Base-by-base conservation (phyloP, 2,888 invertebrate species). In the Habrosyne pyritoides region DNA sequence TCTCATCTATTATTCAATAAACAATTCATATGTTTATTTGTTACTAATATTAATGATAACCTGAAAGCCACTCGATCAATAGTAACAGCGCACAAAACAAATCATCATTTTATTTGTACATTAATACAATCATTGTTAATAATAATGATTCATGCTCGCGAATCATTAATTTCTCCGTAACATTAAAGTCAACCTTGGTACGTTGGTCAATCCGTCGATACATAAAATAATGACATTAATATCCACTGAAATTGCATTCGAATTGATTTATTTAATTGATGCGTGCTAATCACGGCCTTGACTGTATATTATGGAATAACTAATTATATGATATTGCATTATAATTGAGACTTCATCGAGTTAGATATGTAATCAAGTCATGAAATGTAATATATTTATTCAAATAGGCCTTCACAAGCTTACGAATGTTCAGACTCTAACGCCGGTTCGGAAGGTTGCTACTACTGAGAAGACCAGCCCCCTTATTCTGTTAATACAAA, bases 141-240 rank as follows among this genome's bases (percentile, higher is more conserved):
- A 71, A 69, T 71, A 66, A 66, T 69, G 64, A 61, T 62, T 60
- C 61, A 69, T 67, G 59, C 62, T 66, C 60, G 68, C 57, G 67
- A 64, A 65, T 75, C 73, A 75, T 81, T 79, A 76, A 75, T 75
- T 71, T 63, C 53, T 54, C 60, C 53, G 55, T 65, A 73, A 67
- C 70, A 71, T 74, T 61, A 56, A 46, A 12, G 51, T 10, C 47
- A 56, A 54, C 67, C 67, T 67, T 67, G 65, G 61, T 62, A 56
- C 28, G 56, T 28, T 52, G 56, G 53, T 57, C 53, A 55, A 14
- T 49, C 54, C 48, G 53, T 47, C 47, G 56, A 54, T 53, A 51
- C 10, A 42, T 47, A 53, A 56, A 48, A 52, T 52, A n/a, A 52
- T 22, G 14, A 21, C 12, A 51, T 28, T 50, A 30, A 50, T 22